These are phyloP conservation scores for Drosophila melanogaster DNA, from an alignment of 1,140 invertebrate genomes.

Conservation along the genomic window Release_6_plus_ISO1_MT NT_037436.4:6972501-6973000, in stretches of 20 bases:
- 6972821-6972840: slow-evolving; percentile 55
- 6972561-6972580: too few relatives aligned
- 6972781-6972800: slow-evolving; percentile 79
- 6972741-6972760: slow-evolving; percentile 18
- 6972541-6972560: background rate
- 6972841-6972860: slow-evolving; percentile 41
- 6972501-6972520: background rate
- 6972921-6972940: background rate
- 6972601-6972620: too few relatives aligned
- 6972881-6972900: slow-evolving; percentile 50
- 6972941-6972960: slow-evolving; percentile 38
- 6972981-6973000: slow-evolving; percentile 38
- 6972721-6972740: background rate
- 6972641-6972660: background rate
- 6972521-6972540: background rate
- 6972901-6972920: slow-evolving; percentile 37
- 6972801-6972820: slow-evolving; percentile 72
- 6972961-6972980: slow-evolving; percentile 57
- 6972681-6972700: background rate
- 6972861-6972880: slow-evolving; percentile 72
- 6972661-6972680: background rate
- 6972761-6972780: slow-evolving; percentile 71
- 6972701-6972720: background rate
- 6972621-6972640: too few relatives aligned
- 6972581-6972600: too few relatives aligned